A percentile compares a stretch with the other conserved stretches of the same genome.
phyloP scores from a whole-genome alignment of 2,797 vertebrate species.

The Takifugu ocellatus region DNA sequence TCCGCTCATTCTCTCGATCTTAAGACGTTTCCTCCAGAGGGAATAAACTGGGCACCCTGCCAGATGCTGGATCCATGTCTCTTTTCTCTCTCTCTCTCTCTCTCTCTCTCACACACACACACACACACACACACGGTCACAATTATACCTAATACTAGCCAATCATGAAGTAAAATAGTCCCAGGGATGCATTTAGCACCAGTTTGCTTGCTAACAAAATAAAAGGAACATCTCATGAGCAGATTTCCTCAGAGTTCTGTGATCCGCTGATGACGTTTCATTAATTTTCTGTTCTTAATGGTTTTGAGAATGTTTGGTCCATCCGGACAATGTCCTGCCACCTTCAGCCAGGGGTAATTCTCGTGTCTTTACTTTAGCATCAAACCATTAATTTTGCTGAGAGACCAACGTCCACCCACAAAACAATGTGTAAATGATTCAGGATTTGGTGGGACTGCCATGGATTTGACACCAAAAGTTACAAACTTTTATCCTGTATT shows the following conservation, averaged over 20 bases:
- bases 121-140: constrained; percentile 6
- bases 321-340: too few species aligned
- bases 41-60: constrained; percentile 53
- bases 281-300: too few species aligned
- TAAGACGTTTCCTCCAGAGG: constrained; percentile 59
- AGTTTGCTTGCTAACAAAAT: background rate
- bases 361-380: too few species aligned
- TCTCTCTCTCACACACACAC: background rate
- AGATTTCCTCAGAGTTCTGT: background rate
- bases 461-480: too few species aligned
- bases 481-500: too few species aligned
- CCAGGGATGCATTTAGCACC: constrained; percentile 1
- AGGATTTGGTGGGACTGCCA: too few species aligned
- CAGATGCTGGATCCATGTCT: constrained; percentile 60
- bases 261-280: too few species aligned
- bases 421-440: too few species aligned
- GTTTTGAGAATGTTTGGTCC: too few species aligned
- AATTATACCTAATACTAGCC: constrained; percentile 40
- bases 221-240: constrained; percentile 5
- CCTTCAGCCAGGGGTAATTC: too few species aligned
- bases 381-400: too few species aligned
- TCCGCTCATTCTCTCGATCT: constrained; percentile 60
- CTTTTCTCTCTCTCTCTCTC: background rate
- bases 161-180: constrained; percentile 39
- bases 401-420: too few species aligned